Base-by-base conservation (phyloP, 2,888 invertebrate genomes). In the Chrysolina haemoptera region DNA sequence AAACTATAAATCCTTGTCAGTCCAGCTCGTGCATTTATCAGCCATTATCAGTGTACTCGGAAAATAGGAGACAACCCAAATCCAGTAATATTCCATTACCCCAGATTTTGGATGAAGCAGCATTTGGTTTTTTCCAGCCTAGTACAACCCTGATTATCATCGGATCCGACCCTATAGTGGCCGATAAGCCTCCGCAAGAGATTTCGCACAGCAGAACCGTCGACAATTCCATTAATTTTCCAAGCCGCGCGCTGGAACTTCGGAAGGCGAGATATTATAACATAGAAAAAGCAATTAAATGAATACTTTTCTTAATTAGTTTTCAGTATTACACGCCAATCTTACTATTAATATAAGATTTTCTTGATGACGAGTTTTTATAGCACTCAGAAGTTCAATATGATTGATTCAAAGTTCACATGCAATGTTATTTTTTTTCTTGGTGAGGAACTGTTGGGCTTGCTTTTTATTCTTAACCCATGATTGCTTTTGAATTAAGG, bases 271-370 rank as follows among this genome's bases (percentile, higher is more conserved):
- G 84, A 83, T 84, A 84, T 85, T 85, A 85, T 83, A 83, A 82
- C 83, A 82, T 79, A 80, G 82, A 82, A 82, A 83, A 83, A 78
- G 85, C 86, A 87, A 87, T 87, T 87, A 86, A 85, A 86, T 82
- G 86, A 85, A 87, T 87, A 86, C 87, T 86, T 86, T 85, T 86
- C 86, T 86, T 87, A 87, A 87, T 87, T 87, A 87, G 85, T 86
- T 87, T 86, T 80, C 83, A 84, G 85, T 85, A 86, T 85, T 83
- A 85, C 85, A 84, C 81, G 85, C 84, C 84, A 82, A 83, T 84
- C 83, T 70, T 55, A 67, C 53, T 71, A 35, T 59, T 74, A 67
- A 66, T 73, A 62, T 35, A 68, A 55, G 65, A 73, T 65, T 65
- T 69, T 53, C 53, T 55, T 9, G 40, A 35, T 53, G 40, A 40